Base-by-base conservation (phyloP, 2,797 vertebrate species). In the Micropoecilia bifurca region DNA sequence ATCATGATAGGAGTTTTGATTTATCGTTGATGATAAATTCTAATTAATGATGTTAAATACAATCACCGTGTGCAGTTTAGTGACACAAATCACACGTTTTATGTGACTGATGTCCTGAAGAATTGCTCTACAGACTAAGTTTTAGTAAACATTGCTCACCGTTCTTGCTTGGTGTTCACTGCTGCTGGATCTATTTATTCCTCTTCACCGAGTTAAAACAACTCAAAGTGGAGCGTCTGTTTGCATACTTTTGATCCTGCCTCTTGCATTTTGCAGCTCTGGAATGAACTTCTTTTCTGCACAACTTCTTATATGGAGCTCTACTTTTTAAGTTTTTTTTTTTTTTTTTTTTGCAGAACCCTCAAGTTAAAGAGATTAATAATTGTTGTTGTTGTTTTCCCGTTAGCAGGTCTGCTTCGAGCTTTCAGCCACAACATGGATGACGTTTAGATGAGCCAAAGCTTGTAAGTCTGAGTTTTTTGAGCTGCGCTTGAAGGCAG, bases 371-470 rank as follows among this genome's bases (percentile, higher is more conserved):
- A 59, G 75, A 76, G 30, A 53, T 25, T 12, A 28, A 57, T 73
- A 57, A 16, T 55, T 61, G 63, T 28, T 61, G 63, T 28, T 16
- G 18, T 69, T 69, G 48, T 28, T 14, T 36, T 5, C 36, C 45
- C 45, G 48, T 84, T 80, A 72, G 39, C 50, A 78, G 36, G 39
- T 75, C 73, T 79, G 10, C 68, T 79, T 43, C 39, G 47, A 79
- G 41, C 7, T 9, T 10, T 77, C 22, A 0, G 6, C 45, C 59
- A 63, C 41, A 28, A 78, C 41, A 77, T 45, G 46, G 80, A 76
- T 82, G 45, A n/a, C 28, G n/a, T 39, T 72, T 25, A 75, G 41
- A 71, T 75, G 71, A 78, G 53, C 48, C 71, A 28, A 59, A 85
- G 55, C 45, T 75, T 30, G 33, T 18, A 76, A 74, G 28, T 59